Evolutionary conservation across 2,113 vertebrate species (phyloP).

Genomic region (Leucopsar rothschildi): DNA sequence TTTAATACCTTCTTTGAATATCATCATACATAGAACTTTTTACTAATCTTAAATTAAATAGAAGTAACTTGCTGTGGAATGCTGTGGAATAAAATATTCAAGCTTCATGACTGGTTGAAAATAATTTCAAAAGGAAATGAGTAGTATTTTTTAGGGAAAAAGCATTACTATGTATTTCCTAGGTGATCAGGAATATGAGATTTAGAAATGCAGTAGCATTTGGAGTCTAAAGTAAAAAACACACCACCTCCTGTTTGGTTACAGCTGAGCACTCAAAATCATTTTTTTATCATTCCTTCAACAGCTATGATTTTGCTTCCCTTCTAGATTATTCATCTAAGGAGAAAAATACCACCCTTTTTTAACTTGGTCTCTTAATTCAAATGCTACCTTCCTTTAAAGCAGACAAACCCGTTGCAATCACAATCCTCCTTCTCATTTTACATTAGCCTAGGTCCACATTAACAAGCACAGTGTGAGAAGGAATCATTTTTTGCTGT

Average conservation of each 20-base stretch:
- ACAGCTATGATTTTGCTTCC: not conserved
- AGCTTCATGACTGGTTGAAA: not conserved
- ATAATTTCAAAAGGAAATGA: not conserved
- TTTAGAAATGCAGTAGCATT: slow-evolving; percentile 14
- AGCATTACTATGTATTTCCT: not conserved
- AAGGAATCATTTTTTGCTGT: not conserved
- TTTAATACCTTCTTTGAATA: not conserved
- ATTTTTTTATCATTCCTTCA: not conserved
- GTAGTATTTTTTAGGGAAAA: not conserved
- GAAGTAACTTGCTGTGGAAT: not conserved
- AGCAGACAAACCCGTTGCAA: not conserved
- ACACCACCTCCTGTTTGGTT: not conserved
- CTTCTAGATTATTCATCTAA: not conserved
- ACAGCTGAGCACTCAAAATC: not conserved
- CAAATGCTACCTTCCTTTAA: not conserved
- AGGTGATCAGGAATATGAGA: not conserved
- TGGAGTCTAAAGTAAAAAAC: not conserved
- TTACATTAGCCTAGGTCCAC: not conserved
- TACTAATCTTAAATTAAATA: not conserved
- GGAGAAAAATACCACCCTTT: not conserved
- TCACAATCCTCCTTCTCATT: not conserved
- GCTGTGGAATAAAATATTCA: not conserved
- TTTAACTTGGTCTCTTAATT: not conserved
- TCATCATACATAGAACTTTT: not conserved
- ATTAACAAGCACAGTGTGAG: not conserved